Evolutionary conservation across 2,888 invertebrate genomes (phyloP).

Genomic region (Eupithecia vulgata): DNA sequence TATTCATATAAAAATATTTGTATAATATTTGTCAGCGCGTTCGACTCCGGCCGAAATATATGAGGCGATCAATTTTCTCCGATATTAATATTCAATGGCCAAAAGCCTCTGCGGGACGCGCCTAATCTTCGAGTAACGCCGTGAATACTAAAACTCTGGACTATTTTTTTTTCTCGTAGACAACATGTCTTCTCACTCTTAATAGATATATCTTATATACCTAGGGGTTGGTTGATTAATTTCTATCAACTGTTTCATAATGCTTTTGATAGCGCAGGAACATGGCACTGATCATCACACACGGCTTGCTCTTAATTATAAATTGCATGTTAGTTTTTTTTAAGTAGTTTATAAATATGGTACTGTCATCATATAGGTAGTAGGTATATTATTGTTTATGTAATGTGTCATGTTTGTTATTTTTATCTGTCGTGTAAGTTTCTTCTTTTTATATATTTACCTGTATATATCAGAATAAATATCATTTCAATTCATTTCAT

Average conservation of each 20-base stretch:
- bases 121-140: constrained; percentile 19
- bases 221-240: background rate
- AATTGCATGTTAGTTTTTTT: too few species aligned
- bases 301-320: too few species aligned
- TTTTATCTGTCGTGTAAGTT: too few species aligned
- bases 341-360: too few species aligned
- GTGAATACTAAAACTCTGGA: background rate
- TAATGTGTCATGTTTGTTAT: too few species aligned
- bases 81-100: constrained; percentile 22
- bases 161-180: constrained; percentile 2
- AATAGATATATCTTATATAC: background rate
- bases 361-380: too few species aligned
- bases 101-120: constrained; percentile 12
- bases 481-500: too few species aligned
- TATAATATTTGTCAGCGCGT: background rate
- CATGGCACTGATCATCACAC: too few species aligned
- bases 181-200: background rate
- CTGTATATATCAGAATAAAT: too few species aligned
- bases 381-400: too few species aligned
- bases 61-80: constrained; percentile 25
- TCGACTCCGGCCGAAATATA: constrained; percentile 18
- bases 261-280: too few species aligned
- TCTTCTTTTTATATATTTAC: too few species aligned
- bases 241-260: background rate
- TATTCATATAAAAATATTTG: constrained; percentile 4